Conservation (phyloP, 2,797 vertebrate species). For the Enteromius thamalakanensis region DNA sequence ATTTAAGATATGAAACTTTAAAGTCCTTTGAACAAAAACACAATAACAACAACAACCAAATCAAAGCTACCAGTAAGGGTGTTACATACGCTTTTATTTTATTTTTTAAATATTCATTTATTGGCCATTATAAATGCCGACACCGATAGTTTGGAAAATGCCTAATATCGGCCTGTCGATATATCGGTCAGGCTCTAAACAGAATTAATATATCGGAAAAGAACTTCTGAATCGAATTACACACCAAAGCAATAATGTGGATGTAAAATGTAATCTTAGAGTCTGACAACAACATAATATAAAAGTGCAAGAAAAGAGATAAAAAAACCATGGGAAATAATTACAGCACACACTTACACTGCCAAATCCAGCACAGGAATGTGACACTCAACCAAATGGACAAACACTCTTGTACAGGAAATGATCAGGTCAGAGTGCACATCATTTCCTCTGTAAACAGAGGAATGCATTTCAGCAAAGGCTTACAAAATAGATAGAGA, state of each 20-base stretch:
- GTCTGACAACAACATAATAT: neutral
- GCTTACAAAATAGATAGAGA: neutral
- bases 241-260: neutral
- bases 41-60: too few relatives aligned
- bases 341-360: constrained; percentile 19
- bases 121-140: too few relatives aligned
- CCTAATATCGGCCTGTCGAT: too few relatives aligned
- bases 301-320: constrained; percentile 40
- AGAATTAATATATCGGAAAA: neutral
- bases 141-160: too few relatives aligned
- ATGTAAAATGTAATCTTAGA: neutral
- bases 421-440: constrained; percentile 42
- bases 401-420: constrained; percentile 54
- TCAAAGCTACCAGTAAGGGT: too few relatives aligned
- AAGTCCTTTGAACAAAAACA: too few relatives aligned
- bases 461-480: constrained; percentile 18
- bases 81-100: too few relatives aligned
- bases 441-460: constrained; percentile 57
- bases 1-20: too few relatives aligned
- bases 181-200: too few relatives aligned
- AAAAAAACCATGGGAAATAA: neutral
- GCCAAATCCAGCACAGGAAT: constrained; percentile 50
- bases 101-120: too few relatives aligned
- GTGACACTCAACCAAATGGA: constrained; percentile 55
- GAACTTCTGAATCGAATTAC: neutral